Conservation (phyloP, 2,113 vertebrate genomes). For the Hippocampus abdominalis region DNA sequence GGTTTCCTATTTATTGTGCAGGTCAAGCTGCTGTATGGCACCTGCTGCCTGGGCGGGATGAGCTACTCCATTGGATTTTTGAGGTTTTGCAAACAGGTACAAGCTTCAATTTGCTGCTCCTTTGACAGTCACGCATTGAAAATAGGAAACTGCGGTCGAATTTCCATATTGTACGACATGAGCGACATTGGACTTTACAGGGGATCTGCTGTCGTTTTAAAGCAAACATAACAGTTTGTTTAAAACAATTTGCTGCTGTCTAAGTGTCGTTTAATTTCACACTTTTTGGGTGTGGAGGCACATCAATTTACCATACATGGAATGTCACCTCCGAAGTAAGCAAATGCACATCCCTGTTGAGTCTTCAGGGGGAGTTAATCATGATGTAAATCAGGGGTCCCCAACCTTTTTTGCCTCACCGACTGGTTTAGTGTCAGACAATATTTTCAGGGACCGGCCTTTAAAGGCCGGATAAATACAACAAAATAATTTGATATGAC, state of each 20-base stretch:
- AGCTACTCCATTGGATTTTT: conserved; percentile 95
- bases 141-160: not conserved
- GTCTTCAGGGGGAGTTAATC: too few species aligned
- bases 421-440: too few species aligned
- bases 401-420: too few species aligned
- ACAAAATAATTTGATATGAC: too few species aligned
- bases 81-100: conserved; percentile 95
- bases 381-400: too few species aligned
- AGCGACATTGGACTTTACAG: not conserved
- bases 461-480: too few species aligned
- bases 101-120: too few species aligned
- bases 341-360: not conserved
- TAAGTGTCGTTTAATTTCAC: too few species aligned
- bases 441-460: too few species aligned
- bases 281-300: too few species aligned
- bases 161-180: not conserved
- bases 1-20: conserved; percentile 40
- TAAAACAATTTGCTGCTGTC: not conserved
- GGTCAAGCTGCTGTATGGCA: conserved; percentile 91
- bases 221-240: not conserved
- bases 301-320: too few species aligned
- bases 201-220: not conserved
- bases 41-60: conserved; percentile 86
- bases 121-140: not conserved
- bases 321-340: not conserved